A percentile compares a stretch with the other conserved stretches of the same genome.
phyloP scores from a whole-genome alignment of 2,888 invertebrate species.

The Clanis bilineata region DNA sequence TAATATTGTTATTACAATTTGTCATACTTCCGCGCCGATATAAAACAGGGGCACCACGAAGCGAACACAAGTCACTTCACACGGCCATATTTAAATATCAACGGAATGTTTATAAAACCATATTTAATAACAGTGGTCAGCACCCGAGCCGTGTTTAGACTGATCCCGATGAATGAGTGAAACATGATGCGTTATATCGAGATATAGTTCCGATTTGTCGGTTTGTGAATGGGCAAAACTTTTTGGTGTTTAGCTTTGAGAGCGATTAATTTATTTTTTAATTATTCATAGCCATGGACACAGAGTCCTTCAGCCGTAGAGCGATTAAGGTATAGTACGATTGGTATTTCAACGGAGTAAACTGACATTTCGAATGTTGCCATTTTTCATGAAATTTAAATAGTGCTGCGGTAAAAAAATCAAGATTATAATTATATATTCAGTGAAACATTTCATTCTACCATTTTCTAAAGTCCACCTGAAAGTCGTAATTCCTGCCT shows the following conservation, averaged over 20 bases:
- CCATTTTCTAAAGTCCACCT: no score
- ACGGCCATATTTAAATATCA: constrained; percentile 71
- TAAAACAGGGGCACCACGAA: constrained; percentile 30
- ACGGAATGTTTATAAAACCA: constrained; percentile 59
- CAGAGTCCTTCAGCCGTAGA: no score
- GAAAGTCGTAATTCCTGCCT: no score
- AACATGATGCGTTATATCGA: constrained; percentile 38
- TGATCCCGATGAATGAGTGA: constrained; percentile 72
- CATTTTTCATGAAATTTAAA: no score
- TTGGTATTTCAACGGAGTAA: no score
- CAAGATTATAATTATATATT: no score
- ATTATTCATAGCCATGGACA: no score
- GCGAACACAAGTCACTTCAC: constrained; percentile 44
- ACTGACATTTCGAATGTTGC: no score
- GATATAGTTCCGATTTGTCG: background rate
- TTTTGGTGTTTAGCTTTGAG: background rate
- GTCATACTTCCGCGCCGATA: constrained; percentile 28
- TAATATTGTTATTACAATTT: background rate
- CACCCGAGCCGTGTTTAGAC: constrained; percentile 73
- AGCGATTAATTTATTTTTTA: no score
- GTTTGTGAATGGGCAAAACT: background rate
- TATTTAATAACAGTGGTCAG: constrained; percentile 57
- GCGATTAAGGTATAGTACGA: no score
- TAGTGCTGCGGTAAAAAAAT: no score
- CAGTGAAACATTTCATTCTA: no score